Evolutionary conservation across 2,888 invertebrate genomes (phyloP), one percentile per base, ranked within the genome.

Genomic region (Colletes collaris): DNA sequence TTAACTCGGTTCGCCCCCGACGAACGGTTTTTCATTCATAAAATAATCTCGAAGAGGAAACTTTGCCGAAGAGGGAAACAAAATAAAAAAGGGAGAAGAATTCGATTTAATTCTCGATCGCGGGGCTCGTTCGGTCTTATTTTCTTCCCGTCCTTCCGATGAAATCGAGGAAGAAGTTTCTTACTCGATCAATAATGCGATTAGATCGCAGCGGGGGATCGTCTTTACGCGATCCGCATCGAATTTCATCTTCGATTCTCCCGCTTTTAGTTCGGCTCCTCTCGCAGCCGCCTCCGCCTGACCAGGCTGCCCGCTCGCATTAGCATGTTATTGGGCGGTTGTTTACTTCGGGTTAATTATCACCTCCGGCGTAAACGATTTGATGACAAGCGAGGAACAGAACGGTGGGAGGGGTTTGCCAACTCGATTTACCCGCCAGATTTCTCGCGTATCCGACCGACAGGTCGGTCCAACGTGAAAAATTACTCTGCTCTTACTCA

Each of bases 251-350:
- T 79, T 79, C 79, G 78, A 80, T 80, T 81, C 76, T 62, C 58
- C 44, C 62, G 59, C 50, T 67, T 63, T 59, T 76, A 65, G 40
- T 35, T 59, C 44, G 60, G 75, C 62, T 70, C 70, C 63, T 50
- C 63, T 63, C 52, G 27, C 27, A 59, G 46, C 62, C 58, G 63
- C 50, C 59, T 75, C 70, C 50, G 71, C 65, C 63, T 70, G 76
- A 80, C 70, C 84, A 60, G 52, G 76, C 72, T 82, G 82, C 83
- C 86, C 82, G 83, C 80, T 87, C 88, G 87, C 90, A 91, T 91
- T 91, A 90, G 91, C 92, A 91, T 91, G 91, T 91, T 92, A 91
- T 91, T 92, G 91, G 90, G 87, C 86, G 87, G 87, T 89, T 92
- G 92, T 92, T 92, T 90, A 90, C 92, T 84, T 76, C 87, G 86